Base-by-base conservation (phyloP, 2,113 vertebrate genomes). In the Etheostoma cragini region DNA sequence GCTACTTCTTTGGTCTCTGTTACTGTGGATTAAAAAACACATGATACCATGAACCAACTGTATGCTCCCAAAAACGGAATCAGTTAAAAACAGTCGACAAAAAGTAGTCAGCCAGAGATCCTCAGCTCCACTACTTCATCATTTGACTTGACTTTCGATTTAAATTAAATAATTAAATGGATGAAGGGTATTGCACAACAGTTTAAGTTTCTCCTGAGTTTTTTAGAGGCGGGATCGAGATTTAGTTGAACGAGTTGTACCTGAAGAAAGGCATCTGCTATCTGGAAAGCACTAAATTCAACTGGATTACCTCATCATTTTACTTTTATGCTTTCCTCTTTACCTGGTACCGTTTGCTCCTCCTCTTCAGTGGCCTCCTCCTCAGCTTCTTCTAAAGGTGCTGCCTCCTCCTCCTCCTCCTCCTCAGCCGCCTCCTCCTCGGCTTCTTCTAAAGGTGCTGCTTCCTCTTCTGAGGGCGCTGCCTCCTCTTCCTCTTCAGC, bases 341-440 rank as follows among this genome's bases (percentile, higher is more conserved):
- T 49, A 90, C 89, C 87, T 81, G 76, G 14, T 71, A 0, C 72
- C 17, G 17, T 56, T 66, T 79, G 74, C 33, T 76, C 63, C 47
- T 80, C 84, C 8, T 71, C 76, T 63, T 75, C 73, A 57, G 60
- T 6, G 14, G n/a, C 58, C n/a, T 73, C 63, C 30, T 19, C 81
- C 11, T 80, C 63, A 5, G 24, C 47, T 8, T 83, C 80, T 13
- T 80, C 80, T 49, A 47, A 8, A 6, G 42, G 6, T 2, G 49
- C 58, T n/a, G 7, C 56, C 2, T 30, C 58, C 21, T 81, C 81
- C 73, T 76, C 84, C 4, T 81, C 81, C 73, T 76, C 84, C 4
- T 30, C 30, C 3, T 2, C 30, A 30, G 30, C 62, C 26, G 1
- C 26, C 4, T 30, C 84, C 22, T 78, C 78, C 13, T 12, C 67